phyloP scores from a whole-genome alignment of 2,888 invertebrate species.

The Himalopsyche anomala region DNA sequence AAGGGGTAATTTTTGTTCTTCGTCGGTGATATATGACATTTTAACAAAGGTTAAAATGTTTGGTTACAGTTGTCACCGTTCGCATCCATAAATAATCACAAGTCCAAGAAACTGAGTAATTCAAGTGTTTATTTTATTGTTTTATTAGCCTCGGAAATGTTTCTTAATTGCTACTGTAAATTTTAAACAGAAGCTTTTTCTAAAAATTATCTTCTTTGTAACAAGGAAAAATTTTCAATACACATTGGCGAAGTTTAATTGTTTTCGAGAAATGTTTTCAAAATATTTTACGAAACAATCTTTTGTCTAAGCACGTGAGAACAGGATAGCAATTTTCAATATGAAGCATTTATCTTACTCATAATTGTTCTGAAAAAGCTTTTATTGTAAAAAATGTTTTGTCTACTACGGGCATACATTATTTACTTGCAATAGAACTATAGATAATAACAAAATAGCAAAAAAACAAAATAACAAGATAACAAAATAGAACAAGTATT shows the following conservation, averaged over 20 bases:
- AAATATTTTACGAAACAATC: neutral
- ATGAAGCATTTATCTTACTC: too few relatives aligned
- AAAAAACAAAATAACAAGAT: too few relatives aligned
- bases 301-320: conserved; percentile 13
- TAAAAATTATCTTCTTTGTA: neutral
- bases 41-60: conserved; percentile 64
- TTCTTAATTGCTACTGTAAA: neutral
- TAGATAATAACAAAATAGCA: too few relatives aligned
- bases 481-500: too few relatives aligned
- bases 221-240: neutral
- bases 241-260: neutral
- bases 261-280: conserved; percentile 16
- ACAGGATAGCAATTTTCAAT: neutral
- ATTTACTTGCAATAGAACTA: too few relatives aligned
- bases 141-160: neutral
- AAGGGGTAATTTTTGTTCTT: conserved; percentile 37
- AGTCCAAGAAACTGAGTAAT: conserved; percentile 8
- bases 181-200: neutral
- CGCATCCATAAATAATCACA: conserved; percentile 49
- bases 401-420: too few relatives aligned
- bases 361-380: too few relatives aligned
- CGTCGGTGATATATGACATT: conserved; percentile 61
- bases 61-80: conserved; percentile 61
- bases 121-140: neutral
- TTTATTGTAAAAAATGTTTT: too few relatives aligned